phyloP scores from a whole-genome alignment of 1,140 invertebrate species.

The Piezodorus guildinii region DNA sequence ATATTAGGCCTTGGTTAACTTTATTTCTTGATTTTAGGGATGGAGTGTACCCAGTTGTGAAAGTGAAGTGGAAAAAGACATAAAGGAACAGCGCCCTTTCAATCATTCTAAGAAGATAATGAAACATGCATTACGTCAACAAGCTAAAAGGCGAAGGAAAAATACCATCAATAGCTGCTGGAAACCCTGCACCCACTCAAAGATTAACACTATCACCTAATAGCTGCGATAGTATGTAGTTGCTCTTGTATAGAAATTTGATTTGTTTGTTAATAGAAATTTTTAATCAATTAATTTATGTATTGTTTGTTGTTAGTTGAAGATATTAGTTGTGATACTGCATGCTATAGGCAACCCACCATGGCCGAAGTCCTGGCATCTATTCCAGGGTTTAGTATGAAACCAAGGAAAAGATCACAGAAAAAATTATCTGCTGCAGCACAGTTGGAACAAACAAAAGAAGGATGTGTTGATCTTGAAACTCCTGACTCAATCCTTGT shows the following conservation, averaged over 20 bases:
- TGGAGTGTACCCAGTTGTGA: constrained; percentile 9
- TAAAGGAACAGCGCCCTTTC: constrained; percentile 24
- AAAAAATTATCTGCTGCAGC: constrained; percentile 66
- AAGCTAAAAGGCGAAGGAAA: constrained; percentile 63
- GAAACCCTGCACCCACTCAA: constrained; percentile 48
- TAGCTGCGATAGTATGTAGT: background rate
- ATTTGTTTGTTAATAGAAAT: too few species aligned
- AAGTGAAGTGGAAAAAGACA: constrained; percentile 22
- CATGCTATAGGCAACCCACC: constrained; percentile 37
- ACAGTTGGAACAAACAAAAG: constrained; percentile 81
- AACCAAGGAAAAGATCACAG: constrained; percentile 59
- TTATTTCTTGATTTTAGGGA: background rate
- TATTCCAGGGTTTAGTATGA: constrained; percentile 79
- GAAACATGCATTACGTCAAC: constrained; percentile 60
- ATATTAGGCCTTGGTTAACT: background rate
- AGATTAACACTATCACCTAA: background rate
- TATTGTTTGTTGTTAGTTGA: constrained; percentile 21
- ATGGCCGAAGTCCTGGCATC: constrained; percentile 80
- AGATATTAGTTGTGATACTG: constrained; percentile 22
- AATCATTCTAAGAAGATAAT: constrained; percentile 46
- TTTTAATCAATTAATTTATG: background rate
- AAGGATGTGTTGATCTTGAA: constrained; percentile 88
- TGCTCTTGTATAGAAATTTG: background rate
- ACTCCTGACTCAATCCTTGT: constrained; percentile 93
- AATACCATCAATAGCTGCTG: constrained; percentile 60